phyloP scores from a whole-genome alignment of 1,140 invertebrate species.

The Platyscapa corneri region DNA sequence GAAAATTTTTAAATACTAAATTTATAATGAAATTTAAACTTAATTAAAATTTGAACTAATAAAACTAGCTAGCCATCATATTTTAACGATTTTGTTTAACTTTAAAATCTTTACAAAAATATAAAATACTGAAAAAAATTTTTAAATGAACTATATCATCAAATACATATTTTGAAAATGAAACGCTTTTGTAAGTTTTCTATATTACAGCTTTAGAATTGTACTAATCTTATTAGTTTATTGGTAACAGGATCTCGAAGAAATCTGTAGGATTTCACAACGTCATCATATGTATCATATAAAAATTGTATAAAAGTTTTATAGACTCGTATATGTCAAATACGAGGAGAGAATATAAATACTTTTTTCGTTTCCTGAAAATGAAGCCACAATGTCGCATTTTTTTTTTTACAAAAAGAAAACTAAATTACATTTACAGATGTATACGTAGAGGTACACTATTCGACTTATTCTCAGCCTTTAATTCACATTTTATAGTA shows the following conservation, averaged over 20 bases:
- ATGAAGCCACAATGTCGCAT: slow-evolving; percentile 24
- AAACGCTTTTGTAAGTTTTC: slow-evolving; percentile 44
- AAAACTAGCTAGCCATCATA: slow-evolving; percentile 7
- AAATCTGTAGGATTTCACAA: slow-evolving; percentile 51
- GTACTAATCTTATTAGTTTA: slow-evolving; percentile 45
- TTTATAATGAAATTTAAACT: slow-evolving; percentile 12
- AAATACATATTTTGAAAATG: slow-evolving; percentile 39
- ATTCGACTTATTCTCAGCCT: slow-evolving; percentile 68
- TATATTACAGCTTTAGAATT: slow-evolving; percentile 42
- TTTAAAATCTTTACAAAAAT: background rate
- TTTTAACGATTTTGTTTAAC: slow-evolving; percentile 24
- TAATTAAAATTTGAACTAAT: slow-evolving; percentile 43
- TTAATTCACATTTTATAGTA: slow-evolving; percentile 78
- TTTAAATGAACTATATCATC: slow-evolving; percentile 12
- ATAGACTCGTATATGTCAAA: slow-evolving; percentile 38
- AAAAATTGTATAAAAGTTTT: slow-evolving; percentile 52
- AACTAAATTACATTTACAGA: slow-evolving; percentile 56
- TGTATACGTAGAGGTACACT: slow-evolving; percentile 68
- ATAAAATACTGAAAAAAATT: slow-evolving; percentile 5
- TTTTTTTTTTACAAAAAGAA: slow-evolving; percentile 40
- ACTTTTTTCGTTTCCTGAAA: slow-evolving; percentile 25
- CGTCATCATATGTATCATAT: slow-evolving; percentile 31
- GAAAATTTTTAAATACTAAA: background rate
- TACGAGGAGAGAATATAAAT: slow-evolving; percentile 38
- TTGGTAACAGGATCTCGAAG: slow-evolving; percentile 48